These are phyloP conservation scores for Pardosa pseudoannulata DNA, from an alignment of 2,888 invertebrate species.

Conservation along the genomic window DNA sequence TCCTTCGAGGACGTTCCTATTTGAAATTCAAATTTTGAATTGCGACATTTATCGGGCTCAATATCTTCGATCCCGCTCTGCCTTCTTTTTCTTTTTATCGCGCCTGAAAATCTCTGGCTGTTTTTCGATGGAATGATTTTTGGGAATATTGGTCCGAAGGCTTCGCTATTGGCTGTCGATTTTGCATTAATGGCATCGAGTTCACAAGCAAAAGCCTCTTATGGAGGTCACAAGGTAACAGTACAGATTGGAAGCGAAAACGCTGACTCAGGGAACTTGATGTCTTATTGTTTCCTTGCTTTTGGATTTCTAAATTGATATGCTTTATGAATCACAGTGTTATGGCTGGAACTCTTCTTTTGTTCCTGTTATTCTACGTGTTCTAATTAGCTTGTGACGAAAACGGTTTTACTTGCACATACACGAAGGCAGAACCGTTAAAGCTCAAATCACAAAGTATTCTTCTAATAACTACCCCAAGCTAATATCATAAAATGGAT, in stretches of 20 bases:
- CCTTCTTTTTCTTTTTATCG: too few species aligned
- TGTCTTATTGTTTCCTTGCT: conserved; percentile 51
- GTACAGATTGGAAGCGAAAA: conserved; percentile 32
- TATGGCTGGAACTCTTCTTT: conserved; percentile 22
- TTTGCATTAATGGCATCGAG: conserved; percentile 16
- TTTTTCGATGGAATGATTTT: too few species aligned
- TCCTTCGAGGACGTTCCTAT: not conserved
- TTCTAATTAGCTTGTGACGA: conserved; percentile 8
- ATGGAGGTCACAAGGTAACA: conserved; percentile 66
- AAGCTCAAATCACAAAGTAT: too few species aligned
- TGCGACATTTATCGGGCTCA: conserved; percentile 1
- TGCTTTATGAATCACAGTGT: conserved; percentile 42
- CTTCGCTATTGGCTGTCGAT: conserved; percentile 5
- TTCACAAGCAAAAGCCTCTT: conserved; percentile 33
- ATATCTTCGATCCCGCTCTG: not conserved
- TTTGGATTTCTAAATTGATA: conserved; percentile 50
- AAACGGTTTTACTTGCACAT: too few species aligned
- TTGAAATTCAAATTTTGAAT: not conserved
- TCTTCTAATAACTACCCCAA: too few species aligned
- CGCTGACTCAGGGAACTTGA: conserved; percentile 66
- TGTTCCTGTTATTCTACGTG: conserved; percentile 11
- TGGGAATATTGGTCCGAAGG: too few species aligned
- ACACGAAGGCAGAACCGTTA: too few species aligned
- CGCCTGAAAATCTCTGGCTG: too few species aligned
- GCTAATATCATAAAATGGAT: too few species aligned